Conservation (phyloP, 1,140 invertebrate genomes). For the Teleogryllus occipitalis region DNA sequence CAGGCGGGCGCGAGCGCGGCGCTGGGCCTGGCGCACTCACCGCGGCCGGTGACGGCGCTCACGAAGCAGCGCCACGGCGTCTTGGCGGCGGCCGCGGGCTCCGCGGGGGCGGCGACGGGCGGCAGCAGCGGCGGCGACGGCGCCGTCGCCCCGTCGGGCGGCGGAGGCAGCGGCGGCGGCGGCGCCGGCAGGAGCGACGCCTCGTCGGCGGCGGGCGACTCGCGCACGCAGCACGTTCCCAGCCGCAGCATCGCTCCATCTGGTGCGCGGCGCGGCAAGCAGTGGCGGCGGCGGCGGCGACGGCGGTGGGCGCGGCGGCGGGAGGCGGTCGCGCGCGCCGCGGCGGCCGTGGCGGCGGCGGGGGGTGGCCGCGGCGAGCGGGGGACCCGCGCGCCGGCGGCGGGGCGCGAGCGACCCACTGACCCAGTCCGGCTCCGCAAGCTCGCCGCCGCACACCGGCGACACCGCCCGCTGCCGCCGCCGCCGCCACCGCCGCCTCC, state of each 20-base stretch:
- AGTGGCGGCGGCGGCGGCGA: not conserved
- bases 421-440: not conserved
- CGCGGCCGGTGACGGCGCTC: not conserved
- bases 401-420: not conserved
- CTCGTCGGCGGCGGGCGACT: not conserved
- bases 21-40: not conserved
- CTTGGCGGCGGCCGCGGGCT: not conserved
- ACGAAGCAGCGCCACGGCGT: not conserved
- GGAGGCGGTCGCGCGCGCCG: no score
- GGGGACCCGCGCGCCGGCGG: no score
- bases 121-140: not conserved
- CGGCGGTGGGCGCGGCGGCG: no score
- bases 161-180: not conserved
- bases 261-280: not conserved
- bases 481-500: no score
- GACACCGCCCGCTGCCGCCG: no score
- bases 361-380: no score
- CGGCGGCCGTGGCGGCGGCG: no score
- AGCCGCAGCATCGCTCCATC: not conserved
- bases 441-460: not conserved
- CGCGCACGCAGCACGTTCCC: not conserved
- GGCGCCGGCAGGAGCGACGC: not conserved
- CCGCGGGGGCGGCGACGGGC: no score
- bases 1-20: no score
- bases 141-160: not conserved